These are phyloP conservation scores for Rhagium mordax DNA, from an alignment of 2,888 invertebrate species.

Conservation along the genomic window DNA sequence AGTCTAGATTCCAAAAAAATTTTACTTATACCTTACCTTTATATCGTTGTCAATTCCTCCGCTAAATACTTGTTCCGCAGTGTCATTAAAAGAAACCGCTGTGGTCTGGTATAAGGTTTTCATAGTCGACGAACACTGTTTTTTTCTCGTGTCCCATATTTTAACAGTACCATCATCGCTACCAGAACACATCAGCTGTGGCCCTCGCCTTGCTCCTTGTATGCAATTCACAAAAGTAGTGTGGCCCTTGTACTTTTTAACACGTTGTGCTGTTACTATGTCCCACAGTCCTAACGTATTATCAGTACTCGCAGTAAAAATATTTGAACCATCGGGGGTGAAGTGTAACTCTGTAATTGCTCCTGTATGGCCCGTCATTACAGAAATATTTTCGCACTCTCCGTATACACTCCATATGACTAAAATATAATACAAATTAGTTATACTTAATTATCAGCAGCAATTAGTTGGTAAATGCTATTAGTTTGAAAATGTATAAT, in stretches of 20 bases:
- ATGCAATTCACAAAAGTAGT: constrained; percentile 83
- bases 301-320: constrained; percentile 95
- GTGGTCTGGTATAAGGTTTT: constrained; percentile 86
- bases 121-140: constrained; percentile 82
- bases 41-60: constrained; percentile 98
- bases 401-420: constrained; percentile 98
- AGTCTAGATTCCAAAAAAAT: too few species aligned
- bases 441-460: too few species aligned
- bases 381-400: constrained; percentile 97
- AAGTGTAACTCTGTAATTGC: constrained; percentile 95
- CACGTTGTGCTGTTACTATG: constrained; percentile 86
- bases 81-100: constrained; percentile 94
- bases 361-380: constrained; percentile 95
- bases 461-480: neutral
- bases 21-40: constrained; percentile 74
- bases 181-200: constrained; percentile 92
- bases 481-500: neutral
- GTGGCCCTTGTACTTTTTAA: constrained; percentile 92
- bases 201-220: constrained; percentile 88
- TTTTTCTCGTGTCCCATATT: constrained; percentile 94
- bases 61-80: constrained; percentile 93
- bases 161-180: constrained; percentile 96
- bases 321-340: constrained; percentile 85
- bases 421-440: too few species aligned
- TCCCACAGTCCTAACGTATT: constrained; percentile 97